phyloP scores from a whole-genome alignment of 2,113 vertebrate genomes.

The Oncorhynchus keta region DNA sequence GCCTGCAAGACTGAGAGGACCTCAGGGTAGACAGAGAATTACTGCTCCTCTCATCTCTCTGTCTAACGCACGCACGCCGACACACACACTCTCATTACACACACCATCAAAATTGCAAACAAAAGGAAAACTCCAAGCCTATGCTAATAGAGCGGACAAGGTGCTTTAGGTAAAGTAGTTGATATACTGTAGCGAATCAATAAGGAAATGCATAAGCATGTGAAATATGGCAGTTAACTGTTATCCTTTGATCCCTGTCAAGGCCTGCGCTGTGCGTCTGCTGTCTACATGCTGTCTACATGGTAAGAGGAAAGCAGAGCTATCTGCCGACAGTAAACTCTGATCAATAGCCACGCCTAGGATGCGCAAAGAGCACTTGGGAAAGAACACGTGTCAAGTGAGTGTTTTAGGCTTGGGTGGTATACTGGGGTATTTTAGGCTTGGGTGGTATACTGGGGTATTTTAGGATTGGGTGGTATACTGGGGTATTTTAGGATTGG shows the following conservation, averaged over 20 bases:
- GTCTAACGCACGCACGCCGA: neutral
- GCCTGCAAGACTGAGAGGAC: slow-evolving; percentile 57
- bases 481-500: too few relatives aligned
- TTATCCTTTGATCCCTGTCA: slow-evolving; percentile 50
- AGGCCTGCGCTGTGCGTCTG: neutral
- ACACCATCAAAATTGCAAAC: slow-evolving; percentile 31
- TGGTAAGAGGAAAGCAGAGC: neutral
- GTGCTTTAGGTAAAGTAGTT: slow-evolving; percentile 1
- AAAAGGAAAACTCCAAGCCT: slow-evolving; percentile 26
- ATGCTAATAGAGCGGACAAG: slow-evolving; percentile 29
- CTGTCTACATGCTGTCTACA: neutral
- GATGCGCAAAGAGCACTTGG: slow-evolving; percentile 37
- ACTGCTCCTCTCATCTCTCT: slow-evolving; percentile 66
- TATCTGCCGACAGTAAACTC: too few relatives aligned
- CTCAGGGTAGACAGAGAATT: slow-evolving; percentile 65
- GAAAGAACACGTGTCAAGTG: slow-evolving; percentile 22
- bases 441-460: too few relatives aligned
- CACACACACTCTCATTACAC: slow-evolving; percentile 43
- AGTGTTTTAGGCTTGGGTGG: too few relatives aligned
- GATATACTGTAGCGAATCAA: slow-evolving; percentile 19
- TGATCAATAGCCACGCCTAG: slow-evolving; percentile 41
- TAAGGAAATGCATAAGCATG: slow-evolving; percentile 60
- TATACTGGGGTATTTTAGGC: too few relatives aligned
- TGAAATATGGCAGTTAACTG: slow-evolving; percentile 32
- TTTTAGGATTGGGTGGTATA: too few relatives aligned